These are phyloP conservation scores for Macrosiphum euphorbiae DNA, from an alignment of 2,888 invertebrate genomes.

Conservation along the genomic window DNA sequence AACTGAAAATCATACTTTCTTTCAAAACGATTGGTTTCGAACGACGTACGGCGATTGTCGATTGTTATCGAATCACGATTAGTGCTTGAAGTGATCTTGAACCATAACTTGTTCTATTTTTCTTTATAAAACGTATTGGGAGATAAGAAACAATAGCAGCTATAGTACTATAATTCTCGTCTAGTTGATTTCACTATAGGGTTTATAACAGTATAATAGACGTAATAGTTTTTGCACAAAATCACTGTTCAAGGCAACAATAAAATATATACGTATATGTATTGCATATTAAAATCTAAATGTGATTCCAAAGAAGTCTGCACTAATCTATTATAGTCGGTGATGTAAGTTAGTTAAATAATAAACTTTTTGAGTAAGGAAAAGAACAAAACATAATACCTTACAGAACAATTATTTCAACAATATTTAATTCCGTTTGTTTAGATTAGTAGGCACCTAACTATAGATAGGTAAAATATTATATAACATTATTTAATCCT, in stretches of 20 bases:
- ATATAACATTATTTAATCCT: neutral
- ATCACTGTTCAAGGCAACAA: slow-evolving; percentile 51
- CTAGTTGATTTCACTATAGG: neutral
- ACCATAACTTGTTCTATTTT: slow-evolving; percentile 50
- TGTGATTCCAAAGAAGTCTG: neutral
- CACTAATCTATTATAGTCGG: slow-evolving; percentile 1
- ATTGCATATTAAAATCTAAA: neutral
- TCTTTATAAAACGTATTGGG: slow-evolving; percentile 2
- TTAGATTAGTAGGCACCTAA: neutral
- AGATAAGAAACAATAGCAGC: slow-evolving; percentile 35
- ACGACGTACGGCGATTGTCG: too few species aligned
- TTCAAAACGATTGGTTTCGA: slow-evolving; percentile 11
- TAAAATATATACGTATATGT: neutral
- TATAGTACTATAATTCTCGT: neutral
- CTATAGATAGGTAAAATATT: neutral
- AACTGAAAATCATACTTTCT: neutral
- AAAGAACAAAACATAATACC: neutral
- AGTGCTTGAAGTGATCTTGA: slow-evolving; percentile 36
- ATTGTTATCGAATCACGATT: slow-evolving; percentile 34
- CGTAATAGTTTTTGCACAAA: slow-evolving; percentile 35
- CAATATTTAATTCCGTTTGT: slow-evolving; percentile 1
- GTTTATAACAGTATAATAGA: slow-evolving; percentile 7
- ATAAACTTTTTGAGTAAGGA: neutral
- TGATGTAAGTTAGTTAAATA: neutral
- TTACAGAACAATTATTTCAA: neutral